Conservation (phyloP, 2,888 invertebrate genomes). For the Notodonta dromedarius region DNA sequence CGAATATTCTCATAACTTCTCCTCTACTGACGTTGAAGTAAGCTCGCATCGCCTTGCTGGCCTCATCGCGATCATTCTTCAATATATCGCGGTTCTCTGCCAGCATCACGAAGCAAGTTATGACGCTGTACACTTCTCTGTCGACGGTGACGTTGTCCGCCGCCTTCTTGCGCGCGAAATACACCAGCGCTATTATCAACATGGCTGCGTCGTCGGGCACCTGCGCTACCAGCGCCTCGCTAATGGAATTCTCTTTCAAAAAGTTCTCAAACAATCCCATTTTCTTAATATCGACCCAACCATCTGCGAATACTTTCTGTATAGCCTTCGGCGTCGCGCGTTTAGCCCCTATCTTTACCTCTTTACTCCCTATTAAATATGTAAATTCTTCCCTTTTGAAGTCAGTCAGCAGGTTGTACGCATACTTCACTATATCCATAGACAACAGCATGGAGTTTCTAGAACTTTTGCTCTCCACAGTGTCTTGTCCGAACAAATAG, state of each 20-base stretch:
- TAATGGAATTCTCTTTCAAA: slow-evolving; percentile 21
- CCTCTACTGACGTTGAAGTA: slow-evolving; percentile 24
- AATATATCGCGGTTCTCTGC: background rate
- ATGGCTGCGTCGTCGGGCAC: slow-evolving; percentile 41
- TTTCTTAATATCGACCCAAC: slow-evolving; percentile 39
- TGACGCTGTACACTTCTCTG: slow-evolving; percentile 37
- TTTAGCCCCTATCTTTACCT: background rate
- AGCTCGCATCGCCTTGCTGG: background rate
- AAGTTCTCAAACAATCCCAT: slow-evolving; percentile 29
- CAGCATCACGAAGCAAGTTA: slow-evolving; percentile 47
- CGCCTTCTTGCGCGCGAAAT: slow-evolving; percentile 41
- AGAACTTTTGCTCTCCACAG: slow-evolving; percentile 5
- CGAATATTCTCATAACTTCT: slow-evolving; percentile 31
- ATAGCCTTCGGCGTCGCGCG: background rate
- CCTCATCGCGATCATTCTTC: slow-evolving; percentile 4
- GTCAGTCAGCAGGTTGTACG: slow-evolving; percentile 50
- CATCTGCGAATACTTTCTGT: slow-evolving; percentile 47
- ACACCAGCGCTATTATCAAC: slow-evolving; percentile 46
- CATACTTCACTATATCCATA: slow-evolving; percentile 50
- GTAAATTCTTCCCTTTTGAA: slow-evolving; percentile 11
- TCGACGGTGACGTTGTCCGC: slow-evolving; percentile 14
- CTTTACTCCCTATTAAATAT: background rate
- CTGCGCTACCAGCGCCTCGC: slow-evolving; percentile 21
- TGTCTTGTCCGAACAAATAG: slow-evolving; percentile 13
- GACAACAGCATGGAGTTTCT: slow-evolving; percentile 32